Conservation (phyloP, 2,797 vertebrate genomes). For the Tokudaia muenninki region DNA sequence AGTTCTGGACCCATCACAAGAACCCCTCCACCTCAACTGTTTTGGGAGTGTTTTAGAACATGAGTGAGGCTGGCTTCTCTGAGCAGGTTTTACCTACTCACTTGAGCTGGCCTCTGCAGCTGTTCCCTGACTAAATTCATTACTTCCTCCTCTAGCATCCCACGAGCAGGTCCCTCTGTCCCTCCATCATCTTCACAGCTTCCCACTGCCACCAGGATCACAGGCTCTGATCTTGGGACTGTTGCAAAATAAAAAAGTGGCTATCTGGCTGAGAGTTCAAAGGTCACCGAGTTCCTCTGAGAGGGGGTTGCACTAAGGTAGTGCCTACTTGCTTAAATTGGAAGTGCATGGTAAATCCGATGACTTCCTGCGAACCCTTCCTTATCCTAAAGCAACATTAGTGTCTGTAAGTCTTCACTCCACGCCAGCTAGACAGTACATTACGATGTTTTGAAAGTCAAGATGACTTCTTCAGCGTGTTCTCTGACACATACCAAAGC, state of each 20-base stretch:
- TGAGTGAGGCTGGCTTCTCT: background rate
- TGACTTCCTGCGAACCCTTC: background rate
- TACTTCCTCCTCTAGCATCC: background rate
- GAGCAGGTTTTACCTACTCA: slow-evolving; percentile 3
- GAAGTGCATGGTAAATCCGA: background rate
- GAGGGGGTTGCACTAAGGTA: background rate
- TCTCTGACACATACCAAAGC: background rate
- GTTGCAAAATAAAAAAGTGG: background rate
- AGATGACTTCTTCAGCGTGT: background rate
- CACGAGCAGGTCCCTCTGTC: background rate
- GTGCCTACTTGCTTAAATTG: background rate
- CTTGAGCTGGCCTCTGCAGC: background rate
- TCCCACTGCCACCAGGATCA: background rate
- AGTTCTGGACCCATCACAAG: background rate
- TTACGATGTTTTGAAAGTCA: background rate
- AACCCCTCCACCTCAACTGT: slow-evolving; percentile 36
- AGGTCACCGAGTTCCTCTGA: slow-evolving; percentile 10
- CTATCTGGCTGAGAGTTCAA: slow-evolving; percentile 12
- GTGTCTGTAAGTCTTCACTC: background rate
- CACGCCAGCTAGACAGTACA: background rate
- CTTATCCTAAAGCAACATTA: background rate
- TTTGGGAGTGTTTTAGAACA: slow-evolving; percentile 2
- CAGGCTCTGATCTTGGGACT: background rate
- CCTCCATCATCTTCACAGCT: background rate
- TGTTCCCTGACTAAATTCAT: background rate